Evolutionary conservation across 2,888 invertebrate genomes (phyloP), one percentile per base, ranked within the genome.

Genomic region (Tetragonisca angustula): DNA sequence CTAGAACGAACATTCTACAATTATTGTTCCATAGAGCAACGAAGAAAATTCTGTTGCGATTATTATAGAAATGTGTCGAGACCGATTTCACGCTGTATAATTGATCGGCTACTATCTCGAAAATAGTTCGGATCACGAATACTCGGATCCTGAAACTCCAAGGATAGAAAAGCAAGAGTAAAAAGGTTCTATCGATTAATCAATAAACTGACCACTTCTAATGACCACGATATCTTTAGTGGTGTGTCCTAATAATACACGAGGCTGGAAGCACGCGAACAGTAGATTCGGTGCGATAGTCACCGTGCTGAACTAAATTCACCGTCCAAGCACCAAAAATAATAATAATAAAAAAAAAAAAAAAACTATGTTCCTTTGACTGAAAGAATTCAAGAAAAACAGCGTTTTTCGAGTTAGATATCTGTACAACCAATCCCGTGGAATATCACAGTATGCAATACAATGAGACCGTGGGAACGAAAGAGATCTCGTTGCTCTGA

Each of bases 221-320:
- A 85, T 80, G 89, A 83, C 87, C 88, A 81, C 72, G n/a, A 50
- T 62, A 69, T 70, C 54, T 65, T 74, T 61, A 27, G 32, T 69
- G 65, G 43, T 24, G 43, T 76, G n/a, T 54, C 61, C 70, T 75
- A 83, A 85, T 84, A 74, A 78, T 62, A 78, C n/a, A 79, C 61
- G 59, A 79, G 88, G 89, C 87, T 87, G 85, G 77, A 72, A 52
- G 69, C 89, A 89, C 90, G 89, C 89, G 61, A 90, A 70, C 72
- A 24, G 69, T 78, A 54, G 54, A 43, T 85, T 74, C 32, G 59
- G 49, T 72, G 62, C 76, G 70, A 83, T 72, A 82, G 52, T 49
- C 65, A 50, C 62, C n/a, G 32, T 17, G n/a, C 49, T 43, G 19
- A 1, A 13, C 49, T n/a, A 61, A 50, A 61, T 15, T 61, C 61